Evolutionary conservation across 2,113 vertebrate genomes (phyloP), one percentile per base, ranked within the genome.

Genomic region (Galeopterus variegatus): DNA sequence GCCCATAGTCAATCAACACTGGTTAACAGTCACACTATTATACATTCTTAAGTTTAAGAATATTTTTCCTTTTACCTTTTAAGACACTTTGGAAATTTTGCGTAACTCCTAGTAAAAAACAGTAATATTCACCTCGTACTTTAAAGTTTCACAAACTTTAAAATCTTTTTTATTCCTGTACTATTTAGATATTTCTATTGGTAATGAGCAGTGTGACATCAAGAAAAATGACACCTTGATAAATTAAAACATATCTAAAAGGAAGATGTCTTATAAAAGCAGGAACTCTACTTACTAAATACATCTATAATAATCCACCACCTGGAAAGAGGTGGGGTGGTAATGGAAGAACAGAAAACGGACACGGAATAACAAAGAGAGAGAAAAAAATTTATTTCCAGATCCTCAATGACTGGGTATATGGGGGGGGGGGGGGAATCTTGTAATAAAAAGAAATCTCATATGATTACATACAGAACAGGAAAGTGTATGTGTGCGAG

Each of bases 361-460:
- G 24, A 72, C 58, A 84, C 54, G 45, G 3, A 93, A 50, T 23
- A 76, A 56, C 50, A 70, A 13, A 80, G 23, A 36, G 45, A 36
- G 18, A 82, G 33, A 33, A 89, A 86, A 86, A 93, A 90, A 94
- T 85, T 50, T 70, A 41, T 64, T 95, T 86, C 76, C 26, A 79
- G 89, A 67, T 84, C 70, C 80, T 86, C 83, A 95, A 62, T 26
- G 75, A 84, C 4, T 45, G 54, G 62, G 45, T 91, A 82, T 41
- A 41, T 41, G 41, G 85, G 13, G n/a, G 50, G n/a, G n/a, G n/a
- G n/a, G n/a, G n/a, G n/a, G n/a, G n/a, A n/a, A n/a, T n/a, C 82
- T 84, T 72, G 48, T 19, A 82, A 90, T 90, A 91, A 96, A 65
- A 82, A 96, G 28, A 91, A 75, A 97, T 64, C 80, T 94, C 84